Evolutionary conservation across 2,113 vertebrate genomes (phyloP), one percentile per base, ranked within the genome.

Genomic region (Sylvia atricapilla): DNA sequence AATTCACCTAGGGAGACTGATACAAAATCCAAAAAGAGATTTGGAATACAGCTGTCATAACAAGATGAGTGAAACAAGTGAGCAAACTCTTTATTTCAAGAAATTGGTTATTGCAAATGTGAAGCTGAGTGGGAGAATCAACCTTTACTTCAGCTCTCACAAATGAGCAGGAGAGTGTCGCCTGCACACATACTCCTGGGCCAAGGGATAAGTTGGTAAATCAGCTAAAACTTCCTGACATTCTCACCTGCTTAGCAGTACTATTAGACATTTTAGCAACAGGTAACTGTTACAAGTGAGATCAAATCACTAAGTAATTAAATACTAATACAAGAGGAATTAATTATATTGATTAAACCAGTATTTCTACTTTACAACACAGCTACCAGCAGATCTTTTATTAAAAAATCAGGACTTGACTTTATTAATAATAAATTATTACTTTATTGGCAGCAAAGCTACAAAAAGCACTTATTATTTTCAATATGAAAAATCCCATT

Each of bases 1-100:
- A 94, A 90, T 90, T 91, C 87, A 78, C 53, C 93, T 84, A 56
- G 92, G 90, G 96, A 95, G 84, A 95, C 82, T 43, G 87, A 83
- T 30, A 87, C 14, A 80, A 94, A 95, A 94, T 49, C 68, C 78
- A 94, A 82, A 95, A 95, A 90, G 88, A 95, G 55, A 86, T 89
- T 68, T 86, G 72, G 94, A 95, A 92, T 95, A 90, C 90, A 95
- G 72, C 92, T 96, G 94, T 96, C 96, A 96, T 66, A 97, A 96
- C 86, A 94, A 39, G 66, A 22, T 52, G 72, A 94, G 55, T 88
- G 90, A 96, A 93, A 92, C 92, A 82, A 30, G 24, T 0, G 53
- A 96, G 91, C 23, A 75, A 97, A 93, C n/a, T 81, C 93, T 85
- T 58, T 67, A 85, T 86, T 94, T 90, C 55, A 81, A 84, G 60